These are phyloP conservation scores for Drosophila parabipectinata DNA, from an alignment of 1,140 invertebrate genomes.

Conservation along the genomic window DNA sequence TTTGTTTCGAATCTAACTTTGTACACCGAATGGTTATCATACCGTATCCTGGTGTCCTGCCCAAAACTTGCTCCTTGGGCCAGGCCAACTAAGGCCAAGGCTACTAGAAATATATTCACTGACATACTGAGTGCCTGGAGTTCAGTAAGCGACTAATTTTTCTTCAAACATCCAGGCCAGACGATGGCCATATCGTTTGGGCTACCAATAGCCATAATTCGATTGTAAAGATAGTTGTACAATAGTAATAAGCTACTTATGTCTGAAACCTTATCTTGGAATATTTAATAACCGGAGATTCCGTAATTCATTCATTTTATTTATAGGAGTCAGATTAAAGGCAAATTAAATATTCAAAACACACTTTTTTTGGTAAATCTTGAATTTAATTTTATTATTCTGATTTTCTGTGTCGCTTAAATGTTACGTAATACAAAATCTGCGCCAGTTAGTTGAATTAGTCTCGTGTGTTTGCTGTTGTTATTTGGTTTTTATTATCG, in stretches of 20 bases:
- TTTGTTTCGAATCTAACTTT: constrained; percentile 46
- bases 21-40: constrained; percentile 63
- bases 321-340: no score
- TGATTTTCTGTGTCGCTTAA: constrained; percentile 40
- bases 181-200: constrained; percentile 13
- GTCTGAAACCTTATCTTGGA: constrained; percentile 10
- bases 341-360: background rate
- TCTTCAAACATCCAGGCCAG: constrained; percentile 6
- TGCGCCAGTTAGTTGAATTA: constrained; percentile 47
- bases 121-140: constrained; percentile 43
- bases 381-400: constrained; percentile 45
- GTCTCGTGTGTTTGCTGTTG: constrained; percentile 31
- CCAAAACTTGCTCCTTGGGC: constrained; percentile 14
- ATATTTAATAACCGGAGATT: no score
- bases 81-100: background rate
- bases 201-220: constrained; percentile 6
- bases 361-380: constrained; percentile 27
- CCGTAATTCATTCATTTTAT: no score
- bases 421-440: constrained; percentile 45
- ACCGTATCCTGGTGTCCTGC: constrained; percentile 46
- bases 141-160: constrained; percentile 20
- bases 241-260: constrained; percentile 11
- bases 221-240: constrained; percentile 37
- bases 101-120: background rate
- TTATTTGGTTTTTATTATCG: constrained; percentile 57